A percentile compares a stretch with the other conserved stretches of the same genome.
Evolutionary conservation across 2,888 invertebrate genomes (phyloP).

Genomic region (Diaphora mendica): DNA sequence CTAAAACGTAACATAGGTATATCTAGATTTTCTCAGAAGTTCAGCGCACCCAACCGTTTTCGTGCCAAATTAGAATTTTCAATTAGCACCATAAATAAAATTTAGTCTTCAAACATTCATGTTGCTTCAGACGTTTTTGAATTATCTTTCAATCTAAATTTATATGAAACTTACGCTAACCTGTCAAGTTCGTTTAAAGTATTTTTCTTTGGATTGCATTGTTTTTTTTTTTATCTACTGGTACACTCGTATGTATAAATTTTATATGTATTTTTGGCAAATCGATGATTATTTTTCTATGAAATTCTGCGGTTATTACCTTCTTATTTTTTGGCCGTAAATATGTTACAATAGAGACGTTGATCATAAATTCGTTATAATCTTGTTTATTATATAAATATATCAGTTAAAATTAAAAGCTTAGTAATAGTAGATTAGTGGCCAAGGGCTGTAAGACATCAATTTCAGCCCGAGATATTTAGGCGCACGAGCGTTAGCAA

Average conservation of each 20-base stretch:
- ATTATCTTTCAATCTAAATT: conserved; percentile 38
- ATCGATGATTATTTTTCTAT: too few species aligned
- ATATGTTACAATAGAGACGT: not conserved
- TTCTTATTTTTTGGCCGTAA: not conserved
- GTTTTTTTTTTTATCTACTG: too few species aligned
- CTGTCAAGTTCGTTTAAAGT: not conserved
- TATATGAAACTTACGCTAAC: conserved; percentile 34
- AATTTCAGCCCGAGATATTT: too few species aligned
- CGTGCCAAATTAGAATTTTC: conserved; percentile 62
- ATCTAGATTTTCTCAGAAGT: conserved; percentile 75
- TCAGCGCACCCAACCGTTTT: conserved; percentile 74
- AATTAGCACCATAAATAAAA: conserved; percentile 51
- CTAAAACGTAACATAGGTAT: conserved; percentile 67
- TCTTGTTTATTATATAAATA: too few species aligned
- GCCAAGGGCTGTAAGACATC: too few species aligned
- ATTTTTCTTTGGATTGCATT: too few species aligned
- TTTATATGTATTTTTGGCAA: too few species aligned
- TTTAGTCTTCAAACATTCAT: conserved; percentile 40
- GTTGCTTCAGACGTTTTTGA: conserved; percentile 30
- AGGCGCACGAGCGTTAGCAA: too few species aligned
- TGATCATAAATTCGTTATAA: not conserved
- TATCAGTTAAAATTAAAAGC: too few species aligned
- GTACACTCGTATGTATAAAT: too few species aligned
- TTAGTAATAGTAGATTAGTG: too few species aligned
- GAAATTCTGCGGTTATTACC: not conserved